Evolutionary conservation across 2,113 vertebrate species (phyloP), one percentile per base, ranked within the genome.

Genomic region (Hippoglossus stenolepis): DNA sequence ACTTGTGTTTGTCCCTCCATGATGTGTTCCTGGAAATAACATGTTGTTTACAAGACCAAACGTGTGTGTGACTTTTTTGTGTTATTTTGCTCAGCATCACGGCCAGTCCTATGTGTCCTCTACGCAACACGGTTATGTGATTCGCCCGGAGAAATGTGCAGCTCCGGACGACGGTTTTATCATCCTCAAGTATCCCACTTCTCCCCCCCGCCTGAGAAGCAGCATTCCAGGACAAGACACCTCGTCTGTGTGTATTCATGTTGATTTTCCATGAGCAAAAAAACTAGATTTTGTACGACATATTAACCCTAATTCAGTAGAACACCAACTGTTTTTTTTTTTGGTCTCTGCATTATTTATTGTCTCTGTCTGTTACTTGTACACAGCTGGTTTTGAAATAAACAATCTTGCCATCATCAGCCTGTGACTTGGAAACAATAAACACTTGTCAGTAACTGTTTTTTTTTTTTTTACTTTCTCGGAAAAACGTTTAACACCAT

Each of bases 361-460:
- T 92, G 88, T 89, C 84, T 89, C 83, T 80, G 82, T 92, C 89
- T 90, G 73, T 89, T 90, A 79, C 78, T 86, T 89, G 91, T 93
- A 88, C 94, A 92, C 87, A 89, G 64, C 85, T 88, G 87, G 84
- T 93, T 93, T 93, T 92, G 73, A 93, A 94, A 94, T 93, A 94
- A 94, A 94, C 81, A 90, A 85, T 89, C 89, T 89, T 90, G 80
- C 83, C 85, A 90, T 85, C 71, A 85, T 76, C 2, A 23, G 47
- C 85, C 88, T 84, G 60, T 70, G 53, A 38, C 23, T 75, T 57
- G 28, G 0, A 62, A 15, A 49, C n/a, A 53, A 21, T 66, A 4
- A 20, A 24, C 18, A 24, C 28, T 17, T 18, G 21, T 49, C 45
- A 51, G 9, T 21, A 13, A 35, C 12, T 40, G 53, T 4, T 68